Evolutionary conservation across 2,797 vertebrate genomes (phyloP).

Genomic region (Rhinella marina): DNA sequence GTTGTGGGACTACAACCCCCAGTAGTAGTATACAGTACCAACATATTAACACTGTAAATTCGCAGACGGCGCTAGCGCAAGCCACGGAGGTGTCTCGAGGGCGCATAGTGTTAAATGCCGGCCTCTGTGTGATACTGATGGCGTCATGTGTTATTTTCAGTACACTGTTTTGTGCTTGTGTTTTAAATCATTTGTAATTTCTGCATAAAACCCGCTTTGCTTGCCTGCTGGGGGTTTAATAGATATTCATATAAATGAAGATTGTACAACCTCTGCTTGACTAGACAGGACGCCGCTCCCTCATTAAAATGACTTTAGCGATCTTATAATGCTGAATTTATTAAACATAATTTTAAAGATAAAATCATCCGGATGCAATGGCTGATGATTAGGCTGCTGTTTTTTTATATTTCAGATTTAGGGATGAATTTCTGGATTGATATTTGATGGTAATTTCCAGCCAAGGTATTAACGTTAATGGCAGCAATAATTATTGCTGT

Average conservation of each 20-base stretch:
- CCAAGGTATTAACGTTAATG: constrained; percentile 30
- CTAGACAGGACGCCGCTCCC: constrained; percentile 27
- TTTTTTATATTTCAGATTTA: constrained; percentile 22
- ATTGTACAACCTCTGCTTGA: constrained; percentile 38
- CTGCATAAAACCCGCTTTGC: constrained; percentile 20
- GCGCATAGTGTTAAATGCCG: neutral
- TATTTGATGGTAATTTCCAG: constrained; percentile 40
- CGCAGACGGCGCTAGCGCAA: neutral
- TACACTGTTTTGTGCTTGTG: neutral
- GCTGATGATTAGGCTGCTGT: constrained; percentile 14
- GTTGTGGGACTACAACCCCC: neutral
- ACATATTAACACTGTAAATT: neutral
- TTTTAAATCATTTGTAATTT: constrained; percentile 43
- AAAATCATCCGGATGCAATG: constrained; percentile 25
- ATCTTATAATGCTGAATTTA: constrained; percentile 48
- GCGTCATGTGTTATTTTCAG: constrained; percentile 10
- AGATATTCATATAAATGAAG: constrained; percentile 54
- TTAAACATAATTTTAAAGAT: constrained; percentile 48
- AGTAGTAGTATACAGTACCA: neutral
- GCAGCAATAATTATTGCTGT: neutral
- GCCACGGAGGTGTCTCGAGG: neutral
- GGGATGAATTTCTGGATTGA: constrained; percentile 17
- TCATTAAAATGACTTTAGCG: constrained; percentile 53
- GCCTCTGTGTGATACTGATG: neutral
- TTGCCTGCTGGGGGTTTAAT: constrained; percentile 47